A percentile compares a stretch with the other conserved stretches of the same genome.
Conservation (phyloP, 2,113 vertebrate species). For the Tragelaphus scriptus region DNA sequence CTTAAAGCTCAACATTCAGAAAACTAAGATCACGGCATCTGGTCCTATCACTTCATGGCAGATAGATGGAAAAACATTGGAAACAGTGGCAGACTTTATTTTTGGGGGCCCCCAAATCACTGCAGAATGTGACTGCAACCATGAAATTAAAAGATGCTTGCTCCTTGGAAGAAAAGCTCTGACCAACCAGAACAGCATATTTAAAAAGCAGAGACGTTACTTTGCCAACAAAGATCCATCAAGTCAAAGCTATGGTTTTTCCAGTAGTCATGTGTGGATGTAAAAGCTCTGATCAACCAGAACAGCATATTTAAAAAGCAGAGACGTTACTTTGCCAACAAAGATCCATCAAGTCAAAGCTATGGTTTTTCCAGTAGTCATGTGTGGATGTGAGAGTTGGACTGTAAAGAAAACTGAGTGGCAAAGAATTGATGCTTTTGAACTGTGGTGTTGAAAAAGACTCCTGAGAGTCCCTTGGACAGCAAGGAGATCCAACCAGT, state of each 20-base stretch:
- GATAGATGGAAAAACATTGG: background rate
- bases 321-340: background rate
- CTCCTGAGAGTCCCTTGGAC: background rate
- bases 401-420: background rate
- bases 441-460: background rate
- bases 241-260: background rate
- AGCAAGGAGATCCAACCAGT: background rate
- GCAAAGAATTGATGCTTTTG: background rate
- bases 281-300: background rate
- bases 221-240: background rate
- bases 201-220: background rate
- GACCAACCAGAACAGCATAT: background rate
- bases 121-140: background rate
- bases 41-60: background rate
- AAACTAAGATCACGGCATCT: background rate
- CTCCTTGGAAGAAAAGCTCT: background rate
- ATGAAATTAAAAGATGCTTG: background rate
- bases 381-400: background rate
- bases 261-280: background rate
- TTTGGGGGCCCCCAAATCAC: fast-evolving
- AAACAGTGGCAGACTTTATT: background rate
- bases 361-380: background rate
- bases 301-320: background rate
- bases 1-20: background rate
- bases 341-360: background rate